A percentile compares a stretch with the other conserved stretches of the same genome.
Conservation (phyloP, 2,113 vertebrate species). For the Holacanthus passer region DNA sequence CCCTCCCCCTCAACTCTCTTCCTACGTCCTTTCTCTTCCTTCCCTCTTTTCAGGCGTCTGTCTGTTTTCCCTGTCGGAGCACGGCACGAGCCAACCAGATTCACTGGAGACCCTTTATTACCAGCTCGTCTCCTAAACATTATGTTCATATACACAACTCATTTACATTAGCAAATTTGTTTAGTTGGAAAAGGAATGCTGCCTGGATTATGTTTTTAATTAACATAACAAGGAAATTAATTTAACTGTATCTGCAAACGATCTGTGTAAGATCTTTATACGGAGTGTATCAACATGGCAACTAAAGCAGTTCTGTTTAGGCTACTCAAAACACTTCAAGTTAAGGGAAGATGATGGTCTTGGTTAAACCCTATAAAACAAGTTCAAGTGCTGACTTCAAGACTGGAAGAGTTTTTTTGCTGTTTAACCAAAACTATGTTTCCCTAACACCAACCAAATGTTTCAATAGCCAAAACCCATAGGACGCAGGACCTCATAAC, state of each 20-base stretch:
- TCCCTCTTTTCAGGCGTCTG: slow-evolving; percentile 43
- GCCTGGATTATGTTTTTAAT: slow-evolving; percentile 28
- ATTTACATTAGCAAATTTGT: slow-evolving; percentile 37
- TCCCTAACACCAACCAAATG: neutral
- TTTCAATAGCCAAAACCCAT: too few relatives aligned
- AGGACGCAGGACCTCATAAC: too few relatives aligned
- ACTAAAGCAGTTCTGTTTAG: neutral
- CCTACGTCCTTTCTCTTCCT: slow-evolving; percentile 40
- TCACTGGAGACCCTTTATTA: slow-evolving; percentile 68
- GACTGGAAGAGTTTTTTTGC: too few relatives aligned
- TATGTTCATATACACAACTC: slow-evolving; percentile 18
- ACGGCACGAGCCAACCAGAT: slow-evolving; percentile 50
- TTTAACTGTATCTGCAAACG: neutral
- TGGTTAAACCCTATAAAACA: neutral
- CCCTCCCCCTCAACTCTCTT: slow-evolving; percentile 41
- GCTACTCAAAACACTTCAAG: neutral
- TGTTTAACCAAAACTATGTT: neutral
- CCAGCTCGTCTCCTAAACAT: slow-evolving; percentile 30
- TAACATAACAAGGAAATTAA: slow-evolving; percentile 28
- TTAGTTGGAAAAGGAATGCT: slow-evolving; percentile 23
- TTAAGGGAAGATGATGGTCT: neutral
- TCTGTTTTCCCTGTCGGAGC: slow-evolving; percentile 37
- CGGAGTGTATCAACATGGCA: neutral
- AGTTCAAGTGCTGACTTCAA: neutral
- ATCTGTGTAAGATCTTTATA: neutral